phyloP scores from a whole-genome alignment of 2,797 vertebrate species.

The Poecilia velifera region DNA sequence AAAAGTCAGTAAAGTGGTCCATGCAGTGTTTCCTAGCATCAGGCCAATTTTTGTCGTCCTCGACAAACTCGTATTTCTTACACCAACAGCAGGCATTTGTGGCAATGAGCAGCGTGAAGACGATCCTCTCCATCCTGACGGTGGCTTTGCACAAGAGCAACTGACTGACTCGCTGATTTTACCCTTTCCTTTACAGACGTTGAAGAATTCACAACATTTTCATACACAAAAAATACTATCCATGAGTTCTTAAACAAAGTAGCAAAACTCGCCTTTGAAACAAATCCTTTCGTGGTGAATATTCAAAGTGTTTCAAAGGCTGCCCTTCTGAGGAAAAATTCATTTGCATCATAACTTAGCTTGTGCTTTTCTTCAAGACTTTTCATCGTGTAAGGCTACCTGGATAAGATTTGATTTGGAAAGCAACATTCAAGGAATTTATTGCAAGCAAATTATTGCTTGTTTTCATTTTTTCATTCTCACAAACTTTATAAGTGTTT shows the following conservation, averaged over 20 bases:
- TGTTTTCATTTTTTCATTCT: background rate
- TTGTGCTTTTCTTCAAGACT: background rate
- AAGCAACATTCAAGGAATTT: background rate
- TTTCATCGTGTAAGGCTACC: background rate
- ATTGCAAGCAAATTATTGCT: background rate
- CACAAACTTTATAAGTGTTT: background rate
- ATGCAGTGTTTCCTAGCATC: constrained; percentile 13
- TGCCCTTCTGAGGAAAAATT: background rate
- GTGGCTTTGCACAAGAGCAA: background rate
- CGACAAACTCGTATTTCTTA: background rate
- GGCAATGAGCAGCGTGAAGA: background rate
- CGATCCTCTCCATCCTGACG: constrained; percentile 10
- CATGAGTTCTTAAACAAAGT: background rate
- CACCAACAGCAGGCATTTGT: background rate
- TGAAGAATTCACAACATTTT: background rate
- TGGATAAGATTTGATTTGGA: background rate
- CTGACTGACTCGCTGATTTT: background rate
- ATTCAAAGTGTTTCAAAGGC: constrained; percentile 6
- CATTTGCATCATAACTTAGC: background rate
- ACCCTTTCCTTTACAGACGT: background rate
- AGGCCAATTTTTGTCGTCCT: rapidly evolving
- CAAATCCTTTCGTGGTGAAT: background rate
- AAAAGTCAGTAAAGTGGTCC: constrained; percentile 1
- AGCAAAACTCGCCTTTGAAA: background rate
- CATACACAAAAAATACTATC: background rate